Percentiles rank a stretch among this genome's conserved stretches.
These are phyloP conservation scores for Uloborus plumipes DNA, from an alignment of 2,888 invertebrate species.

Conservation along the genomic window DNA sequence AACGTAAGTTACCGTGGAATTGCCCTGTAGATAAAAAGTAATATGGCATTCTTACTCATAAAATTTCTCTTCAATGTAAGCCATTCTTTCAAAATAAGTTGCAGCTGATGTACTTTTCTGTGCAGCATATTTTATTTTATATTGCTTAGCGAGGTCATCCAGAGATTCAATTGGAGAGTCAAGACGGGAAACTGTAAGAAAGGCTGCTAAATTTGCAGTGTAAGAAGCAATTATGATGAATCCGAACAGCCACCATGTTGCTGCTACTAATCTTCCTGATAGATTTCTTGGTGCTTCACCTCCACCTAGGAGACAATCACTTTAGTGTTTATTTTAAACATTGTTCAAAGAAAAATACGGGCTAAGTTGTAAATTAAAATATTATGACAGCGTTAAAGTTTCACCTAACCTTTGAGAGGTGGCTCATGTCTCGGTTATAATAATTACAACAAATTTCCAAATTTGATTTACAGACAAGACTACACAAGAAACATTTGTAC, in stretches of 20 bases:
- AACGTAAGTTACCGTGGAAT: too few species aligned
- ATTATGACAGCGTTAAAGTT: too few species aligned
- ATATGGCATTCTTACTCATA: constrained; percentile 83
- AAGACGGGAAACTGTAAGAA: constrained; percentile 88
- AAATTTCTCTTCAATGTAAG: constrained; percentile 92
- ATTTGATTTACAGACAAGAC: too few species aligned
- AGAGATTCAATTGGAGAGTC: constrained; percentile 93
- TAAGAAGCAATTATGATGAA: constrained; percentile 99
- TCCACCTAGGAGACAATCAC: constrained; percentile 76
- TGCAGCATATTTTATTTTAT: constrained; percentile 96
- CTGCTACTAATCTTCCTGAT: constrained; percentile 93
- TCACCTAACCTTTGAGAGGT: too few species aligned
- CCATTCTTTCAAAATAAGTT: constrained; percentile 96
- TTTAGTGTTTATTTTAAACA: too few species aligned
- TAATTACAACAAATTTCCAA: too few species aligned
- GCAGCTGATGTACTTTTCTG: constrained; percentile 88
- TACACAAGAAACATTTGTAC: too few species aligned
- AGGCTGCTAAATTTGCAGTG: constrained; percentile 97
- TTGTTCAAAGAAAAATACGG: too few species aligned
- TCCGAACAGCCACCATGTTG: constrained; percentile 99
- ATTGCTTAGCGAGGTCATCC: constrained; percentile 94
- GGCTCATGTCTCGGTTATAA: too few species aligned
- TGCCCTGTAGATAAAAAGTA: too few species aligned
- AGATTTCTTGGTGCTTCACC: constrained; percentile 97
- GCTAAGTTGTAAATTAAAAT: too few species aligned